Evolutionary conservation across 2,888 invertebrate genomes (phyloP).

Genomic region (Cheilosia impressa): DNA sequence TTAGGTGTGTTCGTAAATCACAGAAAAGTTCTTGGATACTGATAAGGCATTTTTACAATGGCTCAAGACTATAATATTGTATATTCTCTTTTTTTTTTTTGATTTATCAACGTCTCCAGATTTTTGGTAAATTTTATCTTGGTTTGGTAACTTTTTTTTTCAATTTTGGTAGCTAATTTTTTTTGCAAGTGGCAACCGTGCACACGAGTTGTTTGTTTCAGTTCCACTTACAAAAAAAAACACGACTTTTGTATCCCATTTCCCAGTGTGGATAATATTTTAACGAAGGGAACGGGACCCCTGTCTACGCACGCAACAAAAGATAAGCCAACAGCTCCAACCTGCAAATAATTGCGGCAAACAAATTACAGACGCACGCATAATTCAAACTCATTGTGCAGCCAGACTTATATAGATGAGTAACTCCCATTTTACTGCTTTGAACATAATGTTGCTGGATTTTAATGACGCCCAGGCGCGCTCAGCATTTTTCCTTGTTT

Average conservation of each 20-base stretch:
- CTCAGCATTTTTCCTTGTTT: not conserved
- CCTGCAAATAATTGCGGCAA: slow-evolving; percentile 71
- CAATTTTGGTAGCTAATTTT: no score
- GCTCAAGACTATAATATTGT: no score
- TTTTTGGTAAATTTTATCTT: no score
- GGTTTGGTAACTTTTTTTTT: no score
- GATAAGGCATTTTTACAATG: no score
- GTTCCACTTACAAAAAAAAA: slow-evolving; percentile 8
- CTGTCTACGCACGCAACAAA: not conserved
- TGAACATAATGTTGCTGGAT: not conserved
- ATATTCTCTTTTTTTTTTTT: no score
- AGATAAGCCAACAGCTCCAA: slow-evolving; percentile 56
- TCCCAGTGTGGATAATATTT: slow-evolving; percentile 22
- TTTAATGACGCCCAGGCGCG: slow-evolving; percentile 34
- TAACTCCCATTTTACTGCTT: slow-evolving; percentile 28
- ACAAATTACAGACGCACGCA: slow-evolving; percentile 61
- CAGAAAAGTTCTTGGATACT: no score
- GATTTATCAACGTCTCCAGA: no score
- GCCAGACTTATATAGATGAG: slow-evolving; percentile 39
- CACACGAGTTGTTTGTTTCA: slow-evolving; percentile 50
- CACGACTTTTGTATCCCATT: not conserved
- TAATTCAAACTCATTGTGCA: slow-evolving; percentile 68
- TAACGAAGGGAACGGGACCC: not conserved
- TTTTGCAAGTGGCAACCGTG: no score
- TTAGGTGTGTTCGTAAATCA: no score